These are phyloP conservation scores for Rhopalosiphum maidis DNA, from an alignment of 1,140 invertebrate genomes.

Conservation along the genomic window DNA sequence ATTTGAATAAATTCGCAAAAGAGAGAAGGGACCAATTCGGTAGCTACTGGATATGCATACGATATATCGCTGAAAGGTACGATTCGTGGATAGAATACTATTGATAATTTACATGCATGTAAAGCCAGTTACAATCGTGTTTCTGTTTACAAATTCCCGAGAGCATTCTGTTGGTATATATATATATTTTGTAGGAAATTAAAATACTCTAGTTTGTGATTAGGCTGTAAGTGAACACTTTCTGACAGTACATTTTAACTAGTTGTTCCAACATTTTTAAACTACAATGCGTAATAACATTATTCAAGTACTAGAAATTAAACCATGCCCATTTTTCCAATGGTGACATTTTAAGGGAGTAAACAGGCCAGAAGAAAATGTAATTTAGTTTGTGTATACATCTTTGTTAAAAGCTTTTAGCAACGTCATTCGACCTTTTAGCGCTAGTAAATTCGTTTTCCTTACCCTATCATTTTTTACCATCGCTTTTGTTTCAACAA, in stretches of 20 bases:
- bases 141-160: neutral
- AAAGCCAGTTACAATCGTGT: neutral
- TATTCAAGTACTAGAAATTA: neutral
- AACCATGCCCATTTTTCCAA: neutral
- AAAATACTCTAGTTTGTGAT: neutral
- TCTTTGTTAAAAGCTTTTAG: constrained; percentile 46
- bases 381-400: constrained; percentile 31
- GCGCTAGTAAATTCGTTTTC: constrained; percentile 1
- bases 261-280: neutral
- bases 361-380: neutral
- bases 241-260: neutral
- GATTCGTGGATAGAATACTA: constrained; percentile 9
- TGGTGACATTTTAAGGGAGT: neutral
- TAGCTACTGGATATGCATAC: constrained; percentile 20
- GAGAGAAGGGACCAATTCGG: neutral
- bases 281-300: neutral
- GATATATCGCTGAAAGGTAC: neutral
- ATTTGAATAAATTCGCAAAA: constrained; percentile 6
- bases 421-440: constrained; percentile 3
- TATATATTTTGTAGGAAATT: neutral
- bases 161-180: neutral
- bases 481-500: constrained; percentile 16
- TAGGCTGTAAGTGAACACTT: neutral
- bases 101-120: neutral
- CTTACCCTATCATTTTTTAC: constrained; percentile 15